These are phyloP conservation scores for Autographa pulchrina DNA, from an alignment of 2,888 invertebrate genomes.

Conservation along the genomic window DNA sequence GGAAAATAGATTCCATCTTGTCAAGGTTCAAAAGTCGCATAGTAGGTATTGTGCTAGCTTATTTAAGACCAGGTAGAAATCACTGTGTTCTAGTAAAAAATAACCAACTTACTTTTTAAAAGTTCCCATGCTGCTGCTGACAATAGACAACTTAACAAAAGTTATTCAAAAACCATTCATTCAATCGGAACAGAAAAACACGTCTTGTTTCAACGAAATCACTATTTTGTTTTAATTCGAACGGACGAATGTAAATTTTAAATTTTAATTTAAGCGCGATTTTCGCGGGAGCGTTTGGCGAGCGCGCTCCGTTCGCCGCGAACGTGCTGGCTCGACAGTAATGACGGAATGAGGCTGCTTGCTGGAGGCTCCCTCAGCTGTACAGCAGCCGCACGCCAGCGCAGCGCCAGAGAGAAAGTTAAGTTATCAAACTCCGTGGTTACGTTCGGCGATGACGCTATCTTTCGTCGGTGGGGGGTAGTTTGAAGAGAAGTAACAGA, in stretches of 20 bases:
- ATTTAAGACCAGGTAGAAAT: slow-evolving; percentile 26
- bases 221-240: slow-evolving; percentile 65
- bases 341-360: slow-evolving; percentile 79
- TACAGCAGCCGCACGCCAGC: slow-evolving; percentile 61
- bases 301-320: slow-evolving; percentile 79
- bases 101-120: slow-evolving; percentile 77
- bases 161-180: slow-evolving; percentile 76
- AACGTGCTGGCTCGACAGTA: slow-evolving; percentile 78
- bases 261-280: slow-evolving; percentile 63
- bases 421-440: slow-evolving; percentile 87
- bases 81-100: slow-evolving; percentile 47
- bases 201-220: slow-evolving; percentile 63
- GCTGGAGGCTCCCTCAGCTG: slow-evolving; percentile 63
- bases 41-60: neutral
- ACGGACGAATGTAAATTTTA: slow-evolving; percentile 64
- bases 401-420: slow-evolving; percentile 83
- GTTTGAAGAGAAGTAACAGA: no score
- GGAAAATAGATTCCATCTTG: neutral
- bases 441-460: slow-evolving; percentile 87
- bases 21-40: slow-evolving; percentile 1
- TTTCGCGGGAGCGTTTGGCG: slow-evolving; percentile 63
- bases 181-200: slow-evolving; percentile 68
- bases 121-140: slow-evolving; percentile 80
- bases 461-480: no score
- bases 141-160: slow-evolving; percentile 70